These are phyloP conservation scores for Deilephila porcellus DNA, from an alignment of 2,888 invertebrate genomes.

Conservation along the genomic window DNA sequence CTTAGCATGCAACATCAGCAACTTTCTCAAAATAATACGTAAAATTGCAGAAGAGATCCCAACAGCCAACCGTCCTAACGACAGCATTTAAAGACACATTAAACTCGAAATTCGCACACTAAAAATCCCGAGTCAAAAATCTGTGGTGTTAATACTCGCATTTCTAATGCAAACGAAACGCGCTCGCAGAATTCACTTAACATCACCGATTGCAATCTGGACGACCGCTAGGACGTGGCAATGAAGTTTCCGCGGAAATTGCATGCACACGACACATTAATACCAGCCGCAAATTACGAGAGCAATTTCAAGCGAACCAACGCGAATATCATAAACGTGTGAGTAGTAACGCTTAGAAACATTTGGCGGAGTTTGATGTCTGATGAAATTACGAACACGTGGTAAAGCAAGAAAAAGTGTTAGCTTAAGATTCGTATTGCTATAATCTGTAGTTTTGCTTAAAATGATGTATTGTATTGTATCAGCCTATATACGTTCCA, in stretches of 20 bases:
- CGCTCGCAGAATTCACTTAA: conserved; percentile 36
- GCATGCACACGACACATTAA: conserved; percentile 60
- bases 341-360: too few species aligned
- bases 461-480: too few species aligned
- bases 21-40: too few species aligned
- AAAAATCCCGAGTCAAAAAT: not conserved
- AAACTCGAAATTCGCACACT: not conserved
- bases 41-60: too few species aligned
- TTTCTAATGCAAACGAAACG: conserved; percentile 14
- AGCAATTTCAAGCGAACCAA: conserved; percentile 51
- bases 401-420: too few species aligned
- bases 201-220: conserved; percentile 54
- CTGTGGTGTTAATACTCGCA: not conserved
- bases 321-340: conserved; percentile 36
- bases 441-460: too few species aligned
- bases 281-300: conserved; percentile 28
- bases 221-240: conserved; percentile 46
- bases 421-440: too few species aligned
- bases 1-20: too few species aligned
- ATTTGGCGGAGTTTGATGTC: too few species aligned
- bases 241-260: conserved; percentile 62
- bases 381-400: too few species aligned
- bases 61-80: not conserved
- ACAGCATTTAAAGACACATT: not conserved
- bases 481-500: too few species aligned